Base-by-base conservation (phyloP, 2,888 invertebrate species). In the Harpalus rubripes region DNA sequence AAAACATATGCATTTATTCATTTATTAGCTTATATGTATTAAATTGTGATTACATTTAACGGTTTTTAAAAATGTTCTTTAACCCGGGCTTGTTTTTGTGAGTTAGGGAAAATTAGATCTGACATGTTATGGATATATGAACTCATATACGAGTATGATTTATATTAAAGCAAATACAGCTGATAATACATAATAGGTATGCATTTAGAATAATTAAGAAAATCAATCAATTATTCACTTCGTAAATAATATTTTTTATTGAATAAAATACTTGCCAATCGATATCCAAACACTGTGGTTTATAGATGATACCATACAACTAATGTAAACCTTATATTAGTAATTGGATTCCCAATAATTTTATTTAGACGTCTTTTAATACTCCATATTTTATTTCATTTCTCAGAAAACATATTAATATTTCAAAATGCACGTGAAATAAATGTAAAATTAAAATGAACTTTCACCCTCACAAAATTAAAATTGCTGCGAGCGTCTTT, bases 391-490 rank as follows among this genome's bases (percentile, higher is more conserved):
- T 32, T 32, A 32, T 32, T 32, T 32, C 5, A 32, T 32, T 32
- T 32, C 32, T 5, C 32, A 32, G 32, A 32, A 32, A 32, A 32
- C 32, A 32, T 32, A 52, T 52, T 52, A 52, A 7, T 44, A 7
- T 7, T 5, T 7, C 5, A 3, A 1, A 44, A 44, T 44, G 18
- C 16, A 16, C 0, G 22, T 26, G 63, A 10, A 52, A 52, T 15
- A 32, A 32, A 10, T 26, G 26, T 16, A 1, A 79, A 26, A 63
- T 65, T 63, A 65, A 63, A 81, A 81, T 65, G 65, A 65, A 81
- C 65, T 81, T 76, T 65, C 63, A 81, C 81, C 81, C 81, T 59
- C 18, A 6, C 15, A 15, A 15, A 59, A 59, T 59, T 59, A 16
- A 59, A 15, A 59, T 59, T 59, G 16, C 15, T 16, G 59, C 18